A percentile compares a stretch with the other conserved stretches of the same genome.
Evolutionary conservation across 2,113 vertebrate species (phyloP).

Genomic region (Electrona antarctica): DNA sequence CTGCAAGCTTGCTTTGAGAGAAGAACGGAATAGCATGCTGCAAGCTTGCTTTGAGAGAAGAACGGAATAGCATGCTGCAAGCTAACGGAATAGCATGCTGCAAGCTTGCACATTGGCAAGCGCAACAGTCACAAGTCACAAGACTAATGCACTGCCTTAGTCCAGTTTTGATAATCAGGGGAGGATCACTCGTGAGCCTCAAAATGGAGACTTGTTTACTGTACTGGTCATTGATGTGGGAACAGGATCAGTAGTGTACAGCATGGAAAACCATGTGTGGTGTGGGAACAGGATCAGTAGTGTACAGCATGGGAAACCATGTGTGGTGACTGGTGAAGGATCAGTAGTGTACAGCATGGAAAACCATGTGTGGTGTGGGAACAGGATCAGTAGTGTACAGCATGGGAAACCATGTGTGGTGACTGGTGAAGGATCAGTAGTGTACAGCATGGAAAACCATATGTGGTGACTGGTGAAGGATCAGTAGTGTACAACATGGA

Average conservation of each 20-base stretch:
- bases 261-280: not conserved
- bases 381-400: too few relatives aligned
- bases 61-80: conserved; percentile 18
- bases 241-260: too few relatives aligned
- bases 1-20: not conserved
- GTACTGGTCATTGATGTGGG: not conserved
- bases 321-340: not conserved
- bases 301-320: conserved; percentile 12
- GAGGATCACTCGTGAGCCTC: not conserved
- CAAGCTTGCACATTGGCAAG: conserved; percentile 18
- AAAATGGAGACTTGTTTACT: conserved; percentile 1
- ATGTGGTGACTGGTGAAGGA: not conserved
- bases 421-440: too few relatives aligned
- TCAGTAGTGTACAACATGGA: conserved; percentile 12
- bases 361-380: too few relatives aligned
- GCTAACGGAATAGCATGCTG: too few relatives aligned
- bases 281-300: too few relatives aligned
- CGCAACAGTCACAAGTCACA: conserved; percentile 61
- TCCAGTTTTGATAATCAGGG: conserved; percentile 1
- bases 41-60: too few relatives aligned
- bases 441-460: conserved; percentile 13
- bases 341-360: too few relatives aligned
- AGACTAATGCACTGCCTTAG: conserved; percentile 52
- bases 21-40: conserved; percentile 12
- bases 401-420: too few relatives aligned